These are phyloP conservation scores for Chelon auratus DNA, from an alignment of 2,797 vertebrate species.

Conservation along the genomic window DNA sequence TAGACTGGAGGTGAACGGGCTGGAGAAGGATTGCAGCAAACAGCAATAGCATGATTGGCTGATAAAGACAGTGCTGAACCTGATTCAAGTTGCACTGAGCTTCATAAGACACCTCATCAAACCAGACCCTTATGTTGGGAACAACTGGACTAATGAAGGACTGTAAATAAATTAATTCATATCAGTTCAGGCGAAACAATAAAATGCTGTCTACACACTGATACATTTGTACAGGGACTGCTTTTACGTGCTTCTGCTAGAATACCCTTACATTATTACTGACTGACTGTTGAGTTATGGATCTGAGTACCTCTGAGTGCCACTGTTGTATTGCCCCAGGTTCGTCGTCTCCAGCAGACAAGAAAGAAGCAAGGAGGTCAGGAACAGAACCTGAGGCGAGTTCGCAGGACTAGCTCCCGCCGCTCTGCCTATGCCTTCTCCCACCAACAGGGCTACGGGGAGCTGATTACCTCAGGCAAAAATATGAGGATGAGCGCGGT, in stretches of 20 bases:
- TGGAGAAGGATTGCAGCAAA: too few species aligned
- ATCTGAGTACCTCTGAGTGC: background rate
- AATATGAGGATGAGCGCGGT: conserved; percentile 81
- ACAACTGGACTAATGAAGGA: background rate
- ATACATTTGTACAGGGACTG: background rate
- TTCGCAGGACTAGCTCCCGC: conserved; percentile 86
- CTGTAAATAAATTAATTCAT: background rate
- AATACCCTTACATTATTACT: too few species aligned
- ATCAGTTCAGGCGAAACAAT: background rate
- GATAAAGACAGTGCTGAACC: too few species aligned
- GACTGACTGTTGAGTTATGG: too few species aligned
- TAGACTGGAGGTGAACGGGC: too few species aligned
- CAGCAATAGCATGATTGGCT: too few species aligned
- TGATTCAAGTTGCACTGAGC: too few species aligned
- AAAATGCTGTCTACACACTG: background rate
- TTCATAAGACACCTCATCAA: too few species aligned
- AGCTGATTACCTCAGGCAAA: conserved; percentile 90
- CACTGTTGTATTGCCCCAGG: conserved; percentile 69
- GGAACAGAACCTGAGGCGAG: conserved; percentile 79
- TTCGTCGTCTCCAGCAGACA: conserved; percentile 82
- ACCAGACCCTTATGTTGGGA: too few species aligned
- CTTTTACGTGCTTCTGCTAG: background rate
- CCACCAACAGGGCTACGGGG: conserved; percentile 89
- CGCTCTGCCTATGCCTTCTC: conserved; percentile 89
- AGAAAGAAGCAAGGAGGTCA: conserved; percentile 80